A percentile compares a stretch with the other conserved stretches of the same genome.
Evolutionary conservation across 1,140 invertebrate species (phyloP).

Genomic region (Ooceraea biroi): DNA sequence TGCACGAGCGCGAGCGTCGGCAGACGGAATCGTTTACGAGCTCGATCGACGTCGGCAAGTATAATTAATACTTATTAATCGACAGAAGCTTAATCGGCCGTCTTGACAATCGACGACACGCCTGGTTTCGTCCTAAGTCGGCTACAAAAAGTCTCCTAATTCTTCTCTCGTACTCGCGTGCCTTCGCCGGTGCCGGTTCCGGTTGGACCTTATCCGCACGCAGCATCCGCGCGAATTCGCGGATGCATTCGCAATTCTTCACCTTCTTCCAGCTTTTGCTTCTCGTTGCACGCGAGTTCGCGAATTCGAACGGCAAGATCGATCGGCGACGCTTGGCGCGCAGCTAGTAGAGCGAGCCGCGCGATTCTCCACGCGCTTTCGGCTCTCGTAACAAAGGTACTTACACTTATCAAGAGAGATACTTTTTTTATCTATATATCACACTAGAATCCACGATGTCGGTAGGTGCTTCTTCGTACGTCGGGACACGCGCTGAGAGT

Average conservation of each 20-base stretch:
- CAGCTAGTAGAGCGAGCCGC: slow-evolving; percentile 34
- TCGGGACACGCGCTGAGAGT: slow-evolving; percentile 62
- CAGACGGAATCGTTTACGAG: slow-evolving; percentile 26
- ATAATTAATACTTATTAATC: slow-evolving; percentile 4
- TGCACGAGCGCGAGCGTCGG: slow-evolving; percentile 20
- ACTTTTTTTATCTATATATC: slow-evolving; percentile 72
- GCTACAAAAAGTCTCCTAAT: not conserved
- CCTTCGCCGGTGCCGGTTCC: not conserved
- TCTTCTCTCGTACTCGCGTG: not conserved
- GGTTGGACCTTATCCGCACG: not conserved
- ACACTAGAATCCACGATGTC: slow-evolving; percentile 75
- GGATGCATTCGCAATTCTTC: not conserved
- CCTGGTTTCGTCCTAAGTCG: not conserved
- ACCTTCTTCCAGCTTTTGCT: not conserved
- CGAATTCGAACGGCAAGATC: slow-evolving; percentile 46
- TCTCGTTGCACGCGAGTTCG: slow-evolving; percentile 33
- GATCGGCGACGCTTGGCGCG: slow-evolving; percentile 34
- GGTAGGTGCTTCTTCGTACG: slow-evolving; percentile 50
- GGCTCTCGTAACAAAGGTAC: slow-evolving; percentile 60
- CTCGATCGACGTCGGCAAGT: not conserved
- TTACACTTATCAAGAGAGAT: slow-evolving; percentile 62
- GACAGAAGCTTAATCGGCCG: slow-evolving; percentile 3
- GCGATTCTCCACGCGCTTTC: not conserved
- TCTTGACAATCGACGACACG: not conserved
- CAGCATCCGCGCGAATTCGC: not conserved